phyloP scores from a whole-genome alignment of 30 jellyfish, hydroid and myxozoan genomes.

The Hydractinia echinata region DNA sequence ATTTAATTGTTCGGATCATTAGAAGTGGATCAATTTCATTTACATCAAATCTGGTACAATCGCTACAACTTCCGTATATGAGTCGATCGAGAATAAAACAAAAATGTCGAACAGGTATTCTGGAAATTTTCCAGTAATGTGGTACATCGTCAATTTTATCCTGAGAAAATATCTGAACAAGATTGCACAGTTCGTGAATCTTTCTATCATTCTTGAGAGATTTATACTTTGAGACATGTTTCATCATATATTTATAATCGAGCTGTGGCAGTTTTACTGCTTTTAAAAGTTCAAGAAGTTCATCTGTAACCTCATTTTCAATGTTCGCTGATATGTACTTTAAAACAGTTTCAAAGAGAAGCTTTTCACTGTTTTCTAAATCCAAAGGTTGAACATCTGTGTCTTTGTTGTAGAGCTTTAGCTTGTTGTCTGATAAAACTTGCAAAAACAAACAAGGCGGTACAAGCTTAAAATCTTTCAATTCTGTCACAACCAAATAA shows the following conservation, averaged over 20 bases:
- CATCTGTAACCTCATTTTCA: not conserved
- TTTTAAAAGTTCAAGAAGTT: constrained; percentile 2
- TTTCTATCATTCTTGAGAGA: not conserved
- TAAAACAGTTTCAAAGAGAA: not conserved
- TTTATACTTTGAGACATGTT: not conserved
- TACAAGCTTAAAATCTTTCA: no score
- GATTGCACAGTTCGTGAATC: not conserved
- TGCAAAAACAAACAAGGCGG: no score
- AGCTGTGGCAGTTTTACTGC: constrained; percentile 2
- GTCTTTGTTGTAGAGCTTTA: not conserved
- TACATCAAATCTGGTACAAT: not conserved
- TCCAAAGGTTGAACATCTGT: not conserved
- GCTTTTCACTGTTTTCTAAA: not conserved
- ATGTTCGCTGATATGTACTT: not conserved
- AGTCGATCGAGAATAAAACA: not conserved
- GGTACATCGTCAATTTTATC: no score
- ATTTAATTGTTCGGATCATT: constrained; percentile 29
- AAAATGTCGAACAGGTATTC: no score
- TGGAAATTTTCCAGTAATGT: no score
- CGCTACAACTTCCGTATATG: not conserved
- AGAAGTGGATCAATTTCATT: not conserved
- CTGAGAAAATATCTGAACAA: not conserved
- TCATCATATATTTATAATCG: not conserved
- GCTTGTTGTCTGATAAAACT: not conserved
- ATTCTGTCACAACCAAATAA: not conserved